Conservation (phyloP, 2,797 vertebrate genomes). For the Phoxinus dragarum region DNA sequence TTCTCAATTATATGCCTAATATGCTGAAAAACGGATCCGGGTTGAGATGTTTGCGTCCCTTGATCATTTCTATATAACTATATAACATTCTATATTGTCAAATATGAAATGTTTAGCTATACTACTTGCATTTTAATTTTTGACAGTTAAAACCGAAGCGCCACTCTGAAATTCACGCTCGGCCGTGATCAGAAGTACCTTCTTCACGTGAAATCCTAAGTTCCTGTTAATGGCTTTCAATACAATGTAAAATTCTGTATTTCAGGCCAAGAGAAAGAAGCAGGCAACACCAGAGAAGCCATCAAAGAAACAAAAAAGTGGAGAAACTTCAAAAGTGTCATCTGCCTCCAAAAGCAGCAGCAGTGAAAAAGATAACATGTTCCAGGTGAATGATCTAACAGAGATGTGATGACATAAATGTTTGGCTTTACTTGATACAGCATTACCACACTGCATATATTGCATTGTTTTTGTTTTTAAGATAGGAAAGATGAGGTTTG, state of each 20-base stretch:
- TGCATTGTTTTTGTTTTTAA: conserved; percentile 65
- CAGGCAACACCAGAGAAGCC: conserved; percentile 85
- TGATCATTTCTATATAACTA: neutral
- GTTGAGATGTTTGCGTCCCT: neutral
- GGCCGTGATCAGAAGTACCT: neutral
- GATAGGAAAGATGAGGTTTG: conserved; percentile 98
- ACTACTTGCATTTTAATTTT: neutral
- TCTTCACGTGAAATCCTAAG: neutral
- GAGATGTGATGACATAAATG: neutral
- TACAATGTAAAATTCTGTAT: neutral
- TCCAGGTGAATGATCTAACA: conserved; percentile 82
- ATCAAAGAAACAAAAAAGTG: conserved; percentile 91
- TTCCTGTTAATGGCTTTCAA: neutral
- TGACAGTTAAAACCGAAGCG: neutral
- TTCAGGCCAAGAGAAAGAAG: conserved; percentile 93
- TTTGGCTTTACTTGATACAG: neutral
- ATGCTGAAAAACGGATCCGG: neutral
- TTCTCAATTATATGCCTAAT: neutral
- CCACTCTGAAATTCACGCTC: neutral
- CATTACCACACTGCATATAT: neutral
- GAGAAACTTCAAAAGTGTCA: conserved; percentile 89
- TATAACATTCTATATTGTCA: neutral
- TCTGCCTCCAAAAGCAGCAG: conserved; percentile 85
- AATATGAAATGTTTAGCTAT: neutral
- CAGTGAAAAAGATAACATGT: conserved; percentile 90